A percentile compares a stretch with the other conserved stretches of the same genome.
Conservation (phyloP, 2,113 vertebrate genomes). For the Eulemur macaco region DNA sequence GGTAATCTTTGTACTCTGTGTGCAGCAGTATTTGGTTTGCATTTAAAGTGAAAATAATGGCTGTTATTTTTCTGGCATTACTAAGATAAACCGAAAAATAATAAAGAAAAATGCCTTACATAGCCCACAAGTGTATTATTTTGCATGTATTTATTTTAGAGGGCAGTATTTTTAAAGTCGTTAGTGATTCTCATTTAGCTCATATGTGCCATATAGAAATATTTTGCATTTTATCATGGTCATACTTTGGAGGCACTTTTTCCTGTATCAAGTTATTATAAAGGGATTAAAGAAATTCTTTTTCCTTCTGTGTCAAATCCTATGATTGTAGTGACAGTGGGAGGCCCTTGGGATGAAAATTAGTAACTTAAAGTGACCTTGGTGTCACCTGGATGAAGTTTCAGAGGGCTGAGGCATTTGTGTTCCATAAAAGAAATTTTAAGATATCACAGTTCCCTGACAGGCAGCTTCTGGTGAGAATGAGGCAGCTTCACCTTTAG, state of each 20-base stretch:
- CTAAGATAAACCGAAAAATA: slow-evolving; percentile 79
- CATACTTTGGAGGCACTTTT: not conserved
- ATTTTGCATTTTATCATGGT: slow-evolving; percentile 22
- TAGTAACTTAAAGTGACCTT: not conserved
- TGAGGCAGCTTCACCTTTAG: not conserved
- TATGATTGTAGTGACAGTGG: not conserved
- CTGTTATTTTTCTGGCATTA: slow-evolving; percentile 82
- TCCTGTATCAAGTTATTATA: not conserved
- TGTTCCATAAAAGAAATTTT: not conserved
- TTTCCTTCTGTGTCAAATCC: not conserved
- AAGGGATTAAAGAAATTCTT: slow-evolving; percentile 7
- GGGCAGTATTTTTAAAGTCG: slow-evolving; percentile 33
- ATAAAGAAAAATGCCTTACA: slow-evolving; percentile 77
- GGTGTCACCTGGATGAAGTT: not conserved
- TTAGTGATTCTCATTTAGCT: not conserved
- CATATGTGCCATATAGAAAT: slow-evolving; percentile 4
- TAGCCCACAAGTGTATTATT: slow-evolving; percentile 71
- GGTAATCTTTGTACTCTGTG: slow-evolving; percentile 78
- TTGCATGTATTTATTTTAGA: slow-evolving; percentile 58
- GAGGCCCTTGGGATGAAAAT: not conserved
- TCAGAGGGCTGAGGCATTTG: not conserved
- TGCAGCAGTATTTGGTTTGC: slow-evolving; percentile 80
- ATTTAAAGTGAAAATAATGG: slow-evolving; percentile 81
- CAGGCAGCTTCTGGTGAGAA: not conserved
- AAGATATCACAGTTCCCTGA: not conserved